Evolutionary conservation across 2,113 vertebrate species (phyloP).

Genomic region (Anhinga rufa): DNA sequence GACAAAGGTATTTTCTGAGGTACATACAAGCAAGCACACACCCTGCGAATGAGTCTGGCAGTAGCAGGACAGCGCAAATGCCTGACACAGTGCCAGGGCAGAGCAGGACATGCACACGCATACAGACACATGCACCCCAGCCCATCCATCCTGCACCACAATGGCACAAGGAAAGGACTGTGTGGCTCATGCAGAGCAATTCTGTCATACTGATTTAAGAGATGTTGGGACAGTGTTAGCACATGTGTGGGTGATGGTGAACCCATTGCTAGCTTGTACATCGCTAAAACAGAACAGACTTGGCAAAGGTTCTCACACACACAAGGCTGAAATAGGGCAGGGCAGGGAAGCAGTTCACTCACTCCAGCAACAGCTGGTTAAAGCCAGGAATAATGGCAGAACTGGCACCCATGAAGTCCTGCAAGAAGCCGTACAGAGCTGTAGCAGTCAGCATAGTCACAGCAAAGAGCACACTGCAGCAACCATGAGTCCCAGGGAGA

Average conservation of each 20-base stretch:
- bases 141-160: too few relatives aligned
- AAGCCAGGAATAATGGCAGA: neutral
- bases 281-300: neutral
- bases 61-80: neutral
- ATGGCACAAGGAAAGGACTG: too few relatives aligned
- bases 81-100: neutral
- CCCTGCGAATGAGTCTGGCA: neutral
- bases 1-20: neutral
- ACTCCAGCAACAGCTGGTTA: neutral
- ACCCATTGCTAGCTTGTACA: neutral
- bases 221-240: neutral
- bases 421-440: neutral
- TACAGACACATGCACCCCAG: too few relatives aligned
- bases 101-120: accelerated
- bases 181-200: neutral
- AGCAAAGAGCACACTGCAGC: neutral
- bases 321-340: neutral
- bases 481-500: neutral
- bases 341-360: neutral
- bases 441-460: neutral
- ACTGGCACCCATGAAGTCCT: too few relatives aligned
- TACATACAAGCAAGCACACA: neutral
- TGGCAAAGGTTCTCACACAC: neutral
- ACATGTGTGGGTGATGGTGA: neutral
- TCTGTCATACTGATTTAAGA: neutral